Evolutionary conservation across 2,113 vertebrate genomes (phyloP).

Genomic region (Sceloporus undulatus): DNA sequence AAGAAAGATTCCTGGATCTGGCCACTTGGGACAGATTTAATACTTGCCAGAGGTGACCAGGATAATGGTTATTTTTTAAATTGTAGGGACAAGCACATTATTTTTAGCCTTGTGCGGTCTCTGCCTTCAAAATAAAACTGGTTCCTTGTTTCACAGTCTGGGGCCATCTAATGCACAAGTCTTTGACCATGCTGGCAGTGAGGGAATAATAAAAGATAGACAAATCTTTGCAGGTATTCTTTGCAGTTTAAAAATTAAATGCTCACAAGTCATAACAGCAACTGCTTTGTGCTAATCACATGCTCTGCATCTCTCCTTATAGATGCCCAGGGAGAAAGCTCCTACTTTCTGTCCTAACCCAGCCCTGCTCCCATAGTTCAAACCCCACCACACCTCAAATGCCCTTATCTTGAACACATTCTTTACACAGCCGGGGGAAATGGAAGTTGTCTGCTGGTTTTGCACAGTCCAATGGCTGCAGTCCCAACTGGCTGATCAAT

Average conservation of each 20-base stretch:
- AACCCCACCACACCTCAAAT: background rate
- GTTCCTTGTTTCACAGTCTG: no score
- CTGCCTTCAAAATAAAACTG: no score
- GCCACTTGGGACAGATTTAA: background rate
- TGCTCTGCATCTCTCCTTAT: background rate
- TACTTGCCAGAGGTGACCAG: background rate
- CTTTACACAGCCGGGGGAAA: background rate
- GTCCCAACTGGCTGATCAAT: slow-evolving; percentile 15
- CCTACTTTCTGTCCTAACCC: background rate
- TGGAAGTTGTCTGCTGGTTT: slow-evolving; percentile 25
- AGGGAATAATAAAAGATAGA: background rate
- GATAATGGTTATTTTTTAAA: background rate
- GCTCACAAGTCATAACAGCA: background rate
- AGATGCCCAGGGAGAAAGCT: background rate
- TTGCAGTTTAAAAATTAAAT: background rate
- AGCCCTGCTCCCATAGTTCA: no score
- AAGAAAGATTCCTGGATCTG: background rate
- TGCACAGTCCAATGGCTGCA: slow-evolving; percentile 2
- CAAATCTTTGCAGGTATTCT: background rate
- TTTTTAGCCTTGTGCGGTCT: background rate
- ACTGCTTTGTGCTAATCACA: background rate
- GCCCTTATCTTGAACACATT: background rate
- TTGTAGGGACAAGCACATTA: background rate
- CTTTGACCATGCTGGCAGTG: no score
- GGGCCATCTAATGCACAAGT: background rate